Evolutionary conservation across 2,888 invertebrate genomes (phyloP), one percentile per base, ranked within the genome.

Genomic region (Eurytoma adleriae): DNA sequence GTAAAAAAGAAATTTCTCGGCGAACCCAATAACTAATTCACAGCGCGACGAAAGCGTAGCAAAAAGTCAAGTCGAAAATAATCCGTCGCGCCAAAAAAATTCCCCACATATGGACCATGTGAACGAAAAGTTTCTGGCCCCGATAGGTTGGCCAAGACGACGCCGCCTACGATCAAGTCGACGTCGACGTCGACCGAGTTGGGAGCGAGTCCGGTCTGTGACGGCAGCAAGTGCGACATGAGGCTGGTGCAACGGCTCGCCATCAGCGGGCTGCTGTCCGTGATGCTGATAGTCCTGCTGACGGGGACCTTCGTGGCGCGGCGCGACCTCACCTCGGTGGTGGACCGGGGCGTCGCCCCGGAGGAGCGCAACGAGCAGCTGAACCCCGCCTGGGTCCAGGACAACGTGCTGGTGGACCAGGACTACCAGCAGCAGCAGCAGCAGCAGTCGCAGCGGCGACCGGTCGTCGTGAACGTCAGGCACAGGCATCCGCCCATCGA

Each of bases 221-320:
- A 62, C 68, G 74, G 77, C 82, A n/a, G 86, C 83, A 86, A 85
- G 84, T 81, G 84, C 87, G 85, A 88, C 75, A 90, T 89, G 90
- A 86, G 90, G 83, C 84, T 90, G 70, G 88, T 90, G 87, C 90
- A 89, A 83, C 88, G 90, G 82, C 71, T 90, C 72, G 90, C 90
- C 83, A 86, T 90, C 83, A 90, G 89, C 87, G 90, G 90, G 62
- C 87, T 90, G 62, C 84, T 90, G 85, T 89, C 89, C 82, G 88
- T 90, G 57, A 88, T 90, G 86, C 84, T 90, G 84, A 88, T 90
- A 79, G 87, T 90, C 61, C 86, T 90, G 24, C 81, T 90, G 30
- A 90, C 89, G 73, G 90, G 90, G 0, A 86, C 88, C 62, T 87
- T 90, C 81, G 86, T 90, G 71, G 88, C 89, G 71, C 85, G 90